Base-by-base conservation (phyloP, 1,140 invertebrate genomes). In the Calliphora vicina region DNA sequence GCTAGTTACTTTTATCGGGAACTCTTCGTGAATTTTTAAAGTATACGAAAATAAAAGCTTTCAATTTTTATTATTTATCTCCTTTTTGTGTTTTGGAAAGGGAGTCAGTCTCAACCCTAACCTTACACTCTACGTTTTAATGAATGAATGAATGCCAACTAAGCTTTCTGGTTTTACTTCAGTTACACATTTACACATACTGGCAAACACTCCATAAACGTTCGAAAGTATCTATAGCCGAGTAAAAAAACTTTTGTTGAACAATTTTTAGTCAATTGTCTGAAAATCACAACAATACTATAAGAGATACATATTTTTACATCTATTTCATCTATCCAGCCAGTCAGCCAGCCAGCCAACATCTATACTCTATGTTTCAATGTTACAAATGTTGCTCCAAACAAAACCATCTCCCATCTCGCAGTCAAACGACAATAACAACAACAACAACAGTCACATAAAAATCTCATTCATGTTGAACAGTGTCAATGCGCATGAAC, bases 101-200 rank as follows among this genome's bases (percentile, higher is more conserved):
- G 35, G 35, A 35, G 35, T 35, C 35, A 57, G 50, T n/a, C 50
- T 76, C 29, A 76, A 76, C 27, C 73, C 73, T 76, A 76, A 76
- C 73, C 73, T 76, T 76, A 76, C 73, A 76, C 73, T 76, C 73
- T 76, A 76, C 27, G n/a, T 76, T 76, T 76, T 76, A 76, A 76
- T 76, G 73, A 76, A 76, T 76, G 73, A 76, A 76, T 35, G 73
- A 76, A 57, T 57, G 13, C 50, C 50, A 57, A 57, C 15, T 17
- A 57, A 57, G 50, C 50, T 57, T 57, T 57, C 15, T n/a, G n/a
- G 4, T 45, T 45, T 1, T n/a, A n/a, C n/a, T 35, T 35, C 10
- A 35, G 35, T 35, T 8, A 35, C 35, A 35, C 10, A 35, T 35
- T 35, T 35, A 35, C 35, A 35, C 35, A 35, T 10, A 35, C 6